Evolutionary conservation across 1,140 invertebrate species (phyloP), one percentile per base, ranked within the genome.

Genomic region (Drosophila leontia): DNA sequence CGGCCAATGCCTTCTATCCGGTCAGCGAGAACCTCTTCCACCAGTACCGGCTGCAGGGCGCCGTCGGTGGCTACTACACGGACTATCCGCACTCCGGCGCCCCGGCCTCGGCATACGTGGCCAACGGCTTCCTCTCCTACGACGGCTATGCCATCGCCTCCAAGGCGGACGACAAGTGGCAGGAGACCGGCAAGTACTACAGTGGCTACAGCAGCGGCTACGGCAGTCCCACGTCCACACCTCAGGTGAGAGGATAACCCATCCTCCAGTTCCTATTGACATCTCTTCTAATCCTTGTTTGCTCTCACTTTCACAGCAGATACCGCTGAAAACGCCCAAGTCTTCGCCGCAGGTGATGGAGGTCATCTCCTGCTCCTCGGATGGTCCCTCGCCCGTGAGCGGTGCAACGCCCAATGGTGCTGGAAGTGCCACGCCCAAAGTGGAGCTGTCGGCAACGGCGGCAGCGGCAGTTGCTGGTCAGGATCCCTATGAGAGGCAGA

Each of bases 1-100:
- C 96, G 19, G 94, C 95, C 58, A 96, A 96, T 75, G 85, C 85
- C 56, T 96, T 96, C 87, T 97, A 98, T 91, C 95, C 96, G 7
- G 95, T 96, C 0, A 96, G 96, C 8, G 97, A 98, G 79, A 97
- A 97, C 86, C 94, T 98, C 63, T 97, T 98, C 93, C 96, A 96
- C 92, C 96, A 98, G 91, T 97, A 97, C 93, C 95, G 97, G 44
- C 93, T 94, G n/a, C 91, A 94, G 48, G 96, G 97, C 11, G 82
- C 82, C 37, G 83, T 87, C 45, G 94, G 95, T 19, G 95, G 95
- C 2, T 97, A 97, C 82, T 97, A 97, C 78, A 95, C 96, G 0
- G 96, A 97, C 23, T 97, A 97, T 84, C 95, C 95, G 72, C 91
- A 94, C 45, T 79, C 83, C 19, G 87, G 70, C 7, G 88, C 94